Evolutionary conservation across 2,888 invertebrate species (phyloP).

Genomic region (Beris chalybata): DNA sequence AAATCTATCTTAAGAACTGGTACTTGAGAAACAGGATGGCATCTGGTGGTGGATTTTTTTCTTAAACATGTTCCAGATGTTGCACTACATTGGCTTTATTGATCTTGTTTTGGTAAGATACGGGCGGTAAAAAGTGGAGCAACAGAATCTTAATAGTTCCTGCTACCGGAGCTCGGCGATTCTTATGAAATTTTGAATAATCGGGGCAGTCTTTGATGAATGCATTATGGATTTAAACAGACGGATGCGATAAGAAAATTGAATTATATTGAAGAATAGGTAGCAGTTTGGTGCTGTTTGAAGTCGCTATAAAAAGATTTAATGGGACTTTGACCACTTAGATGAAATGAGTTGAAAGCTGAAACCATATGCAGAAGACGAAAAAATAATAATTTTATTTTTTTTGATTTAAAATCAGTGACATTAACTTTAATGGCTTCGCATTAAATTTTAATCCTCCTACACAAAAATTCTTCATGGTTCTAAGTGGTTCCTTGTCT

Average conservation of each 20-base stretch:
- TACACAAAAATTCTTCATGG: too few species aligned
- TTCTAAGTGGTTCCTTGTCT: too few species aligned
- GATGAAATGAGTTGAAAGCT: too few species aligned
- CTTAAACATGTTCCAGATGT: conserved; percentile 23
- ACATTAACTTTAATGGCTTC: too few species aligned
- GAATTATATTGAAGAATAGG: not conserved
- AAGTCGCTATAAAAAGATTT: too few species aligned
- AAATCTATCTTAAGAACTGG: conserved; percentile 9
- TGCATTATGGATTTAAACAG: conserved; percentile 1
- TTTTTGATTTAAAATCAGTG: too few species aligned
- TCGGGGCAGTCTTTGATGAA: conserved; percentile 21
- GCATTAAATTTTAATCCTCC: too few species aligned
- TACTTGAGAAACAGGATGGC: conserved; percentile 10
- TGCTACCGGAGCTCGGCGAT: conserved; percentile 4
- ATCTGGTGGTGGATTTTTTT: conserved; percentile 18
- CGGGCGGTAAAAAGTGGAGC: not conserved
- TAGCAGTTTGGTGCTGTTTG: too few species aligned
- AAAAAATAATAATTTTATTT: too few species aligned
- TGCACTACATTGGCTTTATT: not conserved
- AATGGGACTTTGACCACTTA: too few species aligned
- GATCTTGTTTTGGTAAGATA: conserved; percentile 2
- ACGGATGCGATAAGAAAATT: conserved; percentile 13
- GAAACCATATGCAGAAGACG: too few species aligned
- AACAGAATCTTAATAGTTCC: not conserved
- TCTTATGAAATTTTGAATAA: conserved; percentile 18